A percentile compares a stretch with the other conserved stretches of the same genome.
phyloP scores from a whole-genome alignment of 2,113 vertebrate species.

The Rhinolophus sinicus region DNA sequence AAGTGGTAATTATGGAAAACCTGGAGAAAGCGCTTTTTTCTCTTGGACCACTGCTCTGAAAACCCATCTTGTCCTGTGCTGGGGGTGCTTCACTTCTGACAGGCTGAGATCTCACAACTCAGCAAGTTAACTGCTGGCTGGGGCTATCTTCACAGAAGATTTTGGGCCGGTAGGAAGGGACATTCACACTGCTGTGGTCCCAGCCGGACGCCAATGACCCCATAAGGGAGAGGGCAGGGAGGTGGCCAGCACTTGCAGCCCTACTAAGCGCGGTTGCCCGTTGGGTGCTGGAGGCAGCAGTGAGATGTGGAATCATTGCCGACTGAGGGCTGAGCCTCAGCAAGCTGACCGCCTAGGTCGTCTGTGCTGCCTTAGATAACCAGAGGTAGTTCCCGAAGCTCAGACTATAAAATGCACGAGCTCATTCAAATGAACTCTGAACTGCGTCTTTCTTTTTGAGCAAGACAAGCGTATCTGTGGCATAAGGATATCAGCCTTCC shows the following conservation, averaged over 20 bases:
- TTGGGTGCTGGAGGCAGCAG: conserved; percentile 69
- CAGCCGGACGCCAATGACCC: conserved; percentile 79
- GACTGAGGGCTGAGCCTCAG: conserved; percentile 53
- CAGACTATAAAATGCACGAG: conserved; percentile 74
- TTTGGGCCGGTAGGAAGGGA: conserved; percentile 66
- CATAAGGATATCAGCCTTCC: conserved; percentile 72
- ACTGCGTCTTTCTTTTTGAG: conserved; percentile 67
- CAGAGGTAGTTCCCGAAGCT: conserved; percentile 71
- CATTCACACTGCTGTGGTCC: conserved; percentile 76
- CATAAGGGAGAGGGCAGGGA: conserved; percentile 60
- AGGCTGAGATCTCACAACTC: conserved; percentile 73
- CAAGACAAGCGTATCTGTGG: conserved; percentile 76
- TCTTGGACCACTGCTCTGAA: conserved; percentile 75
- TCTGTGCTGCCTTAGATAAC: conserved; percentile 80
- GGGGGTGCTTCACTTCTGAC: conserved; percentile 80
- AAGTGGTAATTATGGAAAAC: conserved; percentile 76
- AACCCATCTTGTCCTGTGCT: conserved; percentile 74
- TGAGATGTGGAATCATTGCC: conserved; percentile 76
- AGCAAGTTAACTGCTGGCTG: conserved; percentile 80
- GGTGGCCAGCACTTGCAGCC: conserved; percentile 68
- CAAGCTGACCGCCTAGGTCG: conserved; percentile 76
- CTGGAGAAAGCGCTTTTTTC: conserved; percentile 72
- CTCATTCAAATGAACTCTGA: conserved; percentile 67
- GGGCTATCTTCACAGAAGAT: conserved; percentile 74
- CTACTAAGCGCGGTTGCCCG: conserved; percentile 66